phyloP scores from a whole-genome alignment of 2,888 invertebrate species.

The Coelinius sp. region DNA sequence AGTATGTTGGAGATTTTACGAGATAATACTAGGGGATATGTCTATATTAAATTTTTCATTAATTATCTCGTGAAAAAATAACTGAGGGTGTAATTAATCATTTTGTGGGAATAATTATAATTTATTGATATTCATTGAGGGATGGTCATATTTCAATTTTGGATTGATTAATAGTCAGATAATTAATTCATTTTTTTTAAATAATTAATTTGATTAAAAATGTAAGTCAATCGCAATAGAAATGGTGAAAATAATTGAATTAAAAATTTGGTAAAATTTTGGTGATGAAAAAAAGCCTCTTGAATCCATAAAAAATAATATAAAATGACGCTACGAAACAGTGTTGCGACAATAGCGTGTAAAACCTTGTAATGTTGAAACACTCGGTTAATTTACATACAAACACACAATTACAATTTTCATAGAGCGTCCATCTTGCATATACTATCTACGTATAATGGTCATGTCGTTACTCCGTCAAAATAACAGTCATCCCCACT shows the following conservation, averaged over 20 bases:
- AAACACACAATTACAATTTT: constrained; percentile 22
- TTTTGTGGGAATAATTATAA: no score
- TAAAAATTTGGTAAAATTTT: no score
- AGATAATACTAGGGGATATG: neutral
- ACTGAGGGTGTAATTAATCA: no score
- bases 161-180: no score
- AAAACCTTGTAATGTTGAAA: neutral
- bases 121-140: no score
- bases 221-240: no score
- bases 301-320: neutral
- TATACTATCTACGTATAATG: neutral
- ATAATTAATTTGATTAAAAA: no score
- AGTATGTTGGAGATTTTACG: neutral
- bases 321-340: neutral
- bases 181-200: no score
- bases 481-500: constrained; percentile 1
- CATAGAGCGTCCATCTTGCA: constrained; percentile 18
- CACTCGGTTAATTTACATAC: constrained; percentile 23
- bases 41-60: neutral
- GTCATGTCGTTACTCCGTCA: constrained; percentile 10
- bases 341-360: neutral
- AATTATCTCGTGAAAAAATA: neutral
- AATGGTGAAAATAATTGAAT: neutral
- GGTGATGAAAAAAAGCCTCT: no score
- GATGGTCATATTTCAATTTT: no score